Base-by-base conservation (phyloP, 2,888 invertebrate species). In the Tetranychus piercei region DNA sequence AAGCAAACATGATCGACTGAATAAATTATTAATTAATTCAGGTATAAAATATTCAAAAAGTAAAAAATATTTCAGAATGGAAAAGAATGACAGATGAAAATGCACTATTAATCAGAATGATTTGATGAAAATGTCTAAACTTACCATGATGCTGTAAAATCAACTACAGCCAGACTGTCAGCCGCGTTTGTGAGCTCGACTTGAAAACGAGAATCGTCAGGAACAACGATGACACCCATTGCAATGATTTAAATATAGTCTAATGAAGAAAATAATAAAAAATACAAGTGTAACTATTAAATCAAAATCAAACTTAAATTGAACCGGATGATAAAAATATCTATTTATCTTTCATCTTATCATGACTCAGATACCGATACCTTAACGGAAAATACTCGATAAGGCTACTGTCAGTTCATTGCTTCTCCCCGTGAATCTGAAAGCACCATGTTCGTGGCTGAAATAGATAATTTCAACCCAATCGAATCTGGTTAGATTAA, bases 101-200 rank as follows among this genome's bases (percentile, higher is more conserved):
- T 65, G 65, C 18, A 65, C 20, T 20, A 65, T 65, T 65, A n/a
- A 20, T 65, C 65, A 20, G 20, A 34, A 18, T 20, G 18, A 15
- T 34, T 15, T 72, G 72, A n/a, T 18, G n/a, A 34, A 44, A 44
- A 34, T 34, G 34, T 3, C 34, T 34, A 64, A 18, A 81, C 85
- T 86, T 83, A 93, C 95, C 95, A 95, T 80, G 88, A 89, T 74
- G 95, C 95, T 78, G 92, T 94, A 82, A 92, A 96, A 84, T 96
- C 95, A 7, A 91, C 94, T 71, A 96, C 91, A 71, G 95, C 93
- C 70, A 96, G 85, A 82, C 91, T 92, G 6, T 89, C 87, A 15
- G 92, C 90, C 18, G 94, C 93, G 79, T 86, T 88, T n/a, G 87
- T 84, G 83, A 95, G 85, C 85, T 94, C 92, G 6, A 87, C 84